Evolutionary conservation across 2,797 vertebrate species (phyloP), one percentile per base, ranked within the genome.

Genomic region (Potorous gilbertii): DNA sequence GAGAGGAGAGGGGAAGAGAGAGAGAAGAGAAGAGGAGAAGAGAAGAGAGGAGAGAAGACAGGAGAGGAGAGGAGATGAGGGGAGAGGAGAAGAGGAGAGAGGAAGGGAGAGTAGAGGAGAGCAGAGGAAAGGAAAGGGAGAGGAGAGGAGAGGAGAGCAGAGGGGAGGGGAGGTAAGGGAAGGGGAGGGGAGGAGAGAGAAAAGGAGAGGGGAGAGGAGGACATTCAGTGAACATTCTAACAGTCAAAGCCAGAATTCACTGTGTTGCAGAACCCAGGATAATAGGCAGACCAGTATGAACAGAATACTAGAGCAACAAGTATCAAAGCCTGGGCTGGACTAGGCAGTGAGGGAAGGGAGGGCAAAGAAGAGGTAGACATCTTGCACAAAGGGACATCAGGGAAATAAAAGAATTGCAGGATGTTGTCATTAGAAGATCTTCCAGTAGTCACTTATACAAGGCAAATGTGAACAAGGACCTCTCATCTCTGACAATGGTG

Each of bases 71-170:
- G 18, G 16, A 9, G 56, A 57, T 24, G 27, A 9, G 14, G 8
- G 27, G 8, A 66, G 13, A n/a, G 59, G 31, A 4, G 0, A 5
- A 4, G 31, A 4, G 59, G 34, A 1, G 4, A 4, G 31, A 13
- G 5, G 31, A 66, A 10, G 2, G 55, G 13, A 14, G 13, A 16
- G 55, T 2, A 18, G 24, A 0, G 27, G 24, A 2, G 24, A 5
- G 1, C 24, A 5, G 24, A 1, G 5, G 0, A 0, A 5, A 28
- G 56, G 2, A 27, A 2, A 9, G 27, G 24, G 0, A 1, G 1
- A 27, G 9, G 27, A n/a, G n/a, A n/a, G n/a, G n/a, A n/a, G n/a
- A n/a, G n/a, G n/a, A n/a, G n/a, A n/a, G n/a, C n/a, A n/a, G n/a
- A n/a, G n/a, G n/a, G n/a, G n/a, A n/a, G n/a, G n/a, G n/a, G n/a